Evolutionary conservation across 2,113 vertebrate genomes (phyloP).

Genomic region (Henicopernis longicauda): DNA sequence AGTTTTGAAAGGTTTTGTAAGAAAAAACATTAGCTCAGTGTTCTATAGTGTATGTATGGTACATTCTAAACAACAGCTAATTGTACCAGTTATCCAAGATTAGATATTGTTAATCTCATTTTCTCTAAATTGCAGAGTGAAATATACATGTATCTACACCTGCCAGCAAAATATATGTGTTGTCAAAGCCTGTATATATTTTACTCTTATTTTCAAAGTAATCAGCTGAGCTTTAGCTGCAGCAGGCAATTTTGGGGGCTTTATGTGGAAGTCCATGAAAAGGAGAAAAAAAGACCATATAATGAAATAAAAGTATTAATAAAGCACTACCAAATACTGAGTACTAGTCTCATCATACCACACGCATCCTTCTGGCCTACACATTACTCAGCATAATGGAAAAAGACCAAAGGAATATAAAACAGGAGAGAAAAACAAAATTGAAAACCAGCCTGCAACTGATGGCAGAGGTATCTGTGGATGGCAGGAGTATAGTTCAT

Average conservation of each 20-base stretch:
- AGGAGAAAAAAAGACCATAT: not conserved
- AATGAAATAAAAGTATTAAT: not conserved
- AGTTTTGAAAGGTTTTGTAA: not conserved
- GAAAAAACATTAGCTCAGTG: not conserved
- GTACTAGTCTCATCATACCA: not conserved
- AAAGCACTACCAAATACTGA: not conserved
- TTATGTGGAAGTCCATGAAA: not conserved
- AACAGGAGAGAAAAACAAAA: not conserved
- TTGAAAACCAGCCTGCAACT: not conserved
- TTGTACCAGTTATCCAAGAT: not conserved
- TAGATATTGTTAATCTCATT: not conserved
- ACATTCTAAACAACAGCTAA: not conserved
- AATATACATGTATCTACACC: not conserved
- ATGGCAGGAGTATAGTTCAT: not conserved
- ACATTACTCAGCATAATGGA: slow-evolving; percentile 6
- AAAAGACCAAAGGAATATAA: slow-evolving; percentile 3
- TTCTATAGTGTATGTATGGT: not conserved
- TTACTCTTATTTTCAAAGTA: not conserved
- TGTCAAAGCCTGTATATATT: not conserved
- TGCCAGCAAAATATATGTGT: not conserved
- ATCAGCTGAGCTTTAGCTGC: not conserved
- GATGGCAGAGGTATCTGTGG: not conserved
- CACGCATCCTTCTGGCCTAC: not conserved
- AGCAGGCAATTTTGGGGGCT: not conserved
- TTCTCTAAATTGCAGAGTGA: not conserved